Conservation (phyloP, 2,113 vertebrate species). For the Scartelaos histophorus region DNA sequence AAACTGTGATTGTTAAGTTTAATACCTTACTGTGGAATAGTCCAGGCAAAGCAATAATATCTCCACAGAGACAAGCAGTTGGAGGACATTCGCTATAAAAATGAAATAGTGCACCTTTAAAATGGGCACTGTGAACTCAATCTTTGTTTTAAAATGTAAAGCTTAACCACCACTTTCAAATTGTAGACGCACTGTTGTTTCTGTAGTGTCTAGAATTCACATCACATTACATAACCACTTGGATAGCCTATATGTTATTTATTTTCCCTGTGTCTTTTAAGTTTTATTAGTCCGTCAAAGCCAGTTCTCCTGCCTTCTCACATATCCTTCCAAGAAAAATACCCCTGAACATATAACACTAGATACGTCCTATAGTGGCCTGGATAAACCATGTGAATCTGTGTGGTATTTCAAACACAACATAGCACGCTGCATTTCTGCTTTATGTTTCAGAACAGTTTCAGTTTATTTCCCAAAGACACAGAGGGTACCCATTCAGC, state of each 20-base stretch:
- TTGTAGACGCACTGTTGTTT: background rate
- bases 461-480: conserved; percentile 78
- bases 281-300: background rate
- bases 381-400: background rate
- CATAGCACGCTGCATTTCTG: background rate
- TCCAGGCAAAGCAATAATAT: too few species aligned
- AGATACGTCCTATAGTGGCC: background rate
- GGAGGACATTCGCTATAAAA: background rate
- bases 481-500: conserved; percentile 79
- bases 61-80: background rate
- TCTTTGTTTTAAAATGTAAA: too few species aligned
- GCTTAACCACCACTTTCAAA: background rate
- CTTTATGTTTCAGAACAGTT: conserved; percentile 71
- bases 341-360: background rate
- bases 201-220: too few species aligned
- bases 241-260: background rate
- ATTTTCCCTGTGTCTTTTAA: background rate
- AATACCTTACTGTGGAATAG: too few species aligned
- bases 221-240: background rate
- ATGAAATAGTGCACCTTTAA: background rate
- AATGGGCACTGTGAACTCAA: background rate
- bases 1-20: too few species aligned
- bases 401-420: background rate
- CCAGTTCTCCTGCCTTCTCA: background rate
- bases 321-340: background rate